Conservation (phyloP, 1,140 invertebrate species). For the Monomorium pharaonis region DNA sequence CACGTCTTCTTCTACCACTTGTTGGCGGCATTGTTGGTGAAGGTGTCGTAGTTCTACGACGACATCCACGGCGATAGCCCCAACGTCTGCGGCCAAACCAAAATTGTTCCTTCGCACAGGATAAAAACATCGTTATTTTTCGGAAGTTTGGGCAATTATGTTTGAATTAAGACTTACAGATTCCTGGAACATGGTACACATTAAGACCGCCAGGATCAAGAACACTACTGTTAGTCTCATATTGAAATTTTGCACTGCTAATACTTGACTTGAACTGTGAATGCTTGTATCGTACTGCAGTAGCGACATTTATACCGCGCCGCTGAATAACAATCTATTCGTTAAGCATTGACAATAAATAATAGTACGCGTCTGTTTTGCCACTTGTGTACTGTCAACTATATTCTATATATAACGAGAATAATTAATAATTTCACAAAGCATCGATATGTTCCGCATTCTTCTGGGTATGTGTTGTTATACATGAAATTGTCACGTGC, state of each 20-base stretch:
- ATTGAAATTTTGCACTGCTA: neutral
- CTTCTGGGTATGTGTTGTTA: neutral
- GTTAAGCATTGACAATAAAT: conserved; percentile 39
- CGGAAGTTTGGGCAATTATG: neutral
- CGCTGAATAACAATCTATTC: conserved; percentile 12
- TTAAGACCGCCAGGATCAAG: conserved; percentile 62
- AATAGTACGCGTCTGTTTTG: conserved; percentile 43
- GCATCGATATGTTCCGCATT: neutral
- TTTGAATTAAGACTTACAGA: conserved; percentile 19
- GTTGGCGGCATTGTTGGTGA: neutral
- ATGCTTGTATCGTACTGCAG: neutral
- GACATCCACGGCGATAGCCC: neutral
- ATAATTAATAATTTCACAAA: conserved; percentile 31
- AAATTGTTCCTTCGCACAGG: neutral
- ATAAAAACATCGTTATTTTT: neutral
- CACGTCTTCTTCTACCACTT: neutral
- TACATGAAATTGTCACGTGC: neutral
- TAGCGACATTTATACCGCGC: conserved; percentile 56
- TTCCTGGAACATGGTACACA: conserved; percentile 57
- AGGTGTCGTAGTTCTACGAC: neutral
- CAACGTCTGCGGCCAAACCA: neutral
- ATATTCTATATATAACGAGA: neutral
- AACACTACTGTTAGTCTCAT: conserved; percentile 53
- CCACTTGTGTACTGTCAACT: neutral
- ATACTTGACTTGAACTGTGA: neutral